Evolutionary conservation across 2,113 vertebrate species (phyloP), one percentile per base, ranked within the genome.

Genomic region (Phyllostomus discolor): DNA sequence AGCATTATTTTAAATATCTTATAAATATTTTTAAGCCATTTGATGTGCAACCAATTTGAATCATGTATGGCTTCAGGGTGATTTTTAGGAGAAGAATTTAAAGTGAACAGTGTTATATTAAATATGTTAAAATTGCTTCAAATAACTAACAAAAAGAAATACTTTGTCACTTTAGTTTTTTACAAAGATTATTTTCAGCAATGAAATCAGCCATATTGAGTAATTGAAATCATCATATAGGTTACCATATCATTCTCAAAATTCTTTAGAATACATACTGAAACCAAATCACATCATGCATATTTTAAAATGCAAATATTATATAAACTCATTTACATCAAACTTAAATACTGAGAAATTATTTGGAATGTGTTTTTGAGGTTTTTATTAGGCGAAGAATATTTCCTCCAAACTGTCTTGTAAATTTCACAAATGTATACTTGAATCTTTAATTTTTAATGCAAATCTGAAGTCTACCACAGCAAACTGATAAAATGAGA

Each of bases 1-100:
- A 90, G 87, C 1, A 75, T 57, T 89, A 80, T 95, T 96, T 79
- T 70, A 91, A 93, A 66, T 52, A 92, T 12, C 11, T 97, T 90
- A 91, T 94, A 91, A 86, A 86, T 57, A 80, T 43, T 87, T 5
- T 91, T 15, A 88, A 90, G 91, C 41, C 15, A 80, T 62, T 24
- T 93, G n/a, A 87, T 92, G 2, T 64, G 64, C 17, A 90, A 76
- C 3, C 4, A 57, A 15, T 72, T 90, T 94, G 70, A 96, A 94
- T 90, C 88, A 95, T 88, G 4, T 62, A 52, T 95, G 20, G 4
- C 7, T 88, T 96, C 79, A 33, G 1, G 87, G 7, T 66, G 22
- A 93, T 88, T 43, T 66, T 89, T 54, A 28, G 10, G 9, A 72
- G 67, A 67, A 88, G 86, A 89, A 84, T 15, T 67, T 86, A 75